Conservation (phyloP, 2,113 vertebrate species). For the Jaculus jaculus region DNA sequence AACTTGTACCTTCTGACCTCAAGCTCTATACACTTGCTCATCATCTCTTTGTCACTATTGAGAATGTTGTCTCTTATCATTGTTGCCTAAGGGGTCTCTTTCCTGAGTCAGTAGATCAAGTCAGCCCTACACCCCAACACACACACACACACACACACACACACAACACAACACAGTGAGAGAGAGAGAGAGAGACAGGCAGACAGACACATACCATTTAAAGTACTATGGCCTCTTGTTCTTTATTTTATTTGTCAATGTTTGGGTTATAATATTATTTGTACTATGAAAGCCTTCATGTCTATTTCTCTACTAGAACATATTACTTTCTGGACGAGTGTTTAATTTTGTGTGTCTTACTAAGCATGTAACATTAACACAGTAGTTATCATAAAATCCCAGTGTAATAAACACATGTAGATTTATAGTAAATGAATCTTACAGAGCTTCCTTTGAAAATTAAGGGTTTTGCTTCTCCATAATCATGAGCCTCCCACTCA, state of each 20-base stretch:
- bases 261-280: background rate
- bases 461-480: background rate
- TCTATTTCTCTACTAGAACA: background rate
- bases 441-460: background rate
- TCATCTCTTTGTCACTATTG: background rate
- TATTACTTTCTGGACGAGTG: rapidly evolving
- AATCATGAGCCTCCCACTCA: background rate
- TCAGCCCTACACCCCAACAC: background rate
- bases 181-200: no score
- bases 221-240: background rate
- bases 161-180: no score
- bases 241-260: background rate
- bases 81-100: background rate
- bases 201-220: background rate
- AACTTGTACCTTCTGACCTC: background rate
- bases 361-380: background rate
- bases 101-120: background rate
- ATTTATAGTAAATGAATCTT: background rate
- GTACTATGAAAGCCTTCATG: background rate
- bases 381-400: background rate
- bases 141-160: background rate
- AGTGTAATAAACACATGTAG: background rate
- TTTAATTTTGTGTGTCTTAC: background rate
- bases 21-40: background rate
- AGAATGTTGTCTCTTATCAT: background rate